phyloP scores from a whole-genome alignment of 2,797 vertebrate genomes.

The Atherinosoma microstoma region DNA sequence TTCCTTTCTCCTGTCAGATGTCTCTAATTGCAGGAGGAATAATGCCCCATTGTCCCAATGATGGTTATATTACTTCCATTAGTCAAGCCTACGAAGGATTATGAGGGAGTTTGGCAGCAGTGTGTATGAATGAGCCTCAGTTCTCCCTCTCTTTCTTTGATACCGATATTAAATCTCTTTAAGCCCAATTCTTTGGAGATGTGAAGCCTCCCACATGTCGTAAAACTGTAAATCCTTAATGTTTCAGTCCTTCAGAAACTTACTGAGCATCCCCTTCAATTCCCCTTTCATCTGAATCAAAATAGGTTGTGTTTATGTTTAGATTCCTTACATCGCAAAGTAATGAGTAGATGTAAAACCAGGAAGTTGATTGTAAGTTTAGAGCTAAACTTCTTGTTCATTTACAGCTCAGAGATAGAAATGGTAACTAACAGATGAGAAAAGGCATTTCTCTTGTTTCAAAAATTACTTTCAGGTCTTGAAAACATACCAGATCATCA shows the following conservation, averaged over 20 bases:
- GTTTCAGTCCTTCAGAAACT: conserved; percentile 29
- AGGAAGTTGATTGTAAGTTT: conserved; percentile 32
- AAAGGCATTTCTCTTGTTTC: conserved; percentile 6
- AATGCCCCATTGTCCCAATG: conserved; percentile 46
- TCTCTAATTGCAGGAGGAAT: conserved; percentile 23
- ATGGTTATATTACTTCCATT: conserved; percentile 39
- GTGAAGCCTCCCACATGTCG: conserved; percentile 37
- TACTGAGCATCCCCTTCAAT: conserved; percentile 18
- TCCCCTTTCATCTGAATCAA: conserved; percentile 19
- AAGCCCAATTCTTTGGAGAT: conserved; percentile 32
- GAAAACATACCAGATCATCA: no score
- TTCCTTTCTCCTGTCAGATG: conserved; percentile 9
- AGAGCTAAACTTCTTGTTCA: conserved; percentile 42
- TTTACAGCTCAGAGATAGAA: conserved; percentile 34
- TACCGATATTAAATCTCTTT: conserved; percentile 61
- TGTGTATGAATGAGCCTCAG: conserved; percentile 48
- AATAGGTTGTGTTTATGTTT: conserved; percentile 28
- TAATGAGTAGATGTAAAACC: conserved; percentile 28
- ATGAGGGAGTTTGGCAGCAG: conserved; percentile 29
- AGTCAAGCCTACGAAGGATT: conserved; percentile 19
- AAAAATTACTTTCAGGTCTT: no score
- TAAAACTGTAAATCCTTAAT: conserved; percentile 38
- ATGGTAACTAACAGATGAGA: conserved; percentile 24
- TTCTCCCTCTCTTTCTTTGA: conserved; percentile 60
- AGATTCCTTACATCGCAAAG: conserved; percentile 2